Conservation (phyloP, 2,888 invertebrate species). For the Patella pellucida region DNA sequence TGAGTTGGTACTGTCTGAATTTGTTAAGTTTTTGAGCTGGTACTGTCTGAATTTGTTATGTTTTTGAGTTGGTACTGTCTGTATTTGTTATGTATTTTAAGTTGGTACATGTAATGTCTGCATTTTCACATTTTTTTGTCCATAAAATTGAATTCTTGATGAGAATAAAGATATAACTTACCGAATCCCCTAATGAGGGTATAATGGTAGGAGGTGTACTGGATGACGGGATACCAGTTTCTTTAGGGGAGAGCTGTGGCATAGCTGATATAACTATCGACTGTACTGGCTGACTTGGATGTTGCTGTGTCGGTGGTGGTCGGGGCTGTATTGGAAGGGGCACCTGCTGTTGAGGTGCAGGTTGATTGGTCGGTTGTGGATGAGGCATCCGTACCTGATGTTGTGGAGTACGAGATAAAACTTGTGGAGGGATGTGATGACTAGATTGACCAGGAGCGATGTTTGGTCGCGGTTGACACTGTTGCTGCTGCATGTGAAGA, state of each 20-base stretch:
- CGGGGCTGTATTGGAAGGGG: conserved; percentile 30
- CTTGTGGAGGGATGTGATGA: conserved; percentile 13
- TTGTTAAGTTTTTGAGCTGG: no score
- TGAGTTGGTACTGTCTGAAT: no score
- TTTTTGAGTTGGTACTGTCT: no score
- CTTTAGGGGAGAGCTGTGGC: no score
- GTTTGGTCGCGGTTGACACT: conserved; percentile 34
- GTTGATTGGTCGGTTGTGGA: conserved; percentile 14
- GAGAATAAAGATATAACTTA: background rate
- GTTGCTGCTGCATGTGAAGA: conserved; percentile 50
- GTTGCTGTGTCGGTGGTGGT: conserved; percentile 20
- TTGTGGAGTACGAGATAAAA: background rate
- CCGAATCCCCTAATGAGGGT: background rate
- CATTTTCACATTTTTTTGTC: no score
- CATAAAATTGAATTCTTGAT: no score
- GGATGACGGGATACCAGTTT: no score
- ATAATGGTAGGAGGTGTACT: background rate
- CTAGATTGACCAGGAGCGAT: conserved; percentile 24
- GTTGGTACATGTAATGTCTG: no score
- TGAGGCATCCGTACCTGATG: conserved; percentile 21
- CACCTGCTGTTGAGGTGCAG: conserved; percentile 31
- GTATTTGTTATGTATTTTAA: no score
- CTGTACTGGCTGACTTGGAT: conserved; percentile 22
- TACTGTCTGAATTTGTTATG: no score
- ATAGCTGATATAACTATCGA: conserved; percentile 36